Percentiles rank a stretch among this genome's conserved stretches.
These are phyloP conservation scores for Sapajus apella DNA, from an alignment of 2,113 vertebrate genomes.

Conservation along the genomic window DNA sequence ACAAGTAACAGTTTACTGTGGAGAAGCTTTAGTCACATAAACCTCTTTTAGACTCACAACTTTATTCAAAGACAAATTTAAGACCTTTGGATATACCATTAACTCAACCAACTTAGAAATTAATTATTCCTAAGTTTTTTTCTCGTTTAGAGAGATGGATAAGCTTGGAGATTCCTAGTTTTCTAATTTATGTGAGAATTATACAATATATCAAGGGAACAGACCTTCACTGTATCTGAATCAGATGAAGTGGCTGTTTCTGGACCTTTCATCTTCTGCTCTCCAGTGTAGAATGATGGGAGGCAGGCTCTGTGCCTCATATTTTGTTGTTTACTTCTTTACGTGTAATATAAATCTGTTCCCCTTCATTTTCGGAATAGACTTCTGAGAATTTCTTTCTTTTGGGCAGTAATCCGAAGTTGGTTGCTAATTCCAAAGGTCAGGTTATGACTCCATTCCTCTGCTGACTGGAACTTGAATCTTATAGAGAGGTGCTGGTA, in stretches of 20 bases:
- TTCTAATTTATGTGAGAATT: neutral
- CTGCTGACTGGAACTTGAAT: no score
- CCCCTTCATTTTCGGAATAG: neutral
- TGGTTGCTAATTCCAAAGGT: neutral
- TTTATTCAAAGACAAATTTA: conserved; percentile 4
- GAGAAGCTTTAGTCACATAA: neutral
- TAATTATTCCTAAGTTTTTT: neutral
- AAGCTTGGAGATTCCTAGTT: conserved; percentile 30
- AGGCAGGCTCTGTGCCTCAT: neutral
- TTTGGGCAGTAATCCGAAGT: neutral
- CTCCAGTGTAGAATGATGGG: neutral
- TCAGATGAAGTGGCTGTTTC: neutral
- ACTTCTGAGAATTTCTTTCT: neutral
- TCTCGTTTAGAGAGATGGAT: neutral
- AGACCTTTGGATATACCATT: neutral
- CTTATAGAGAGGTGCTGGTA: no score
- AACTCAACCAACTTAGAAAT: conserved; percentile 9
- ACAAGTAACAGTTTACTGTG: conserved; percentile 8
- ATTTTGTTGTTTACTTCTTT: neutral
- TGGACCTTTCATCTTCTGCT: neutral
- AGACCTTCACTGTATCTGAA: neutral
- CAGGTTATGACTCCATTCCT: no score
- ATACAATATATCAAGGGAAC: neutral
- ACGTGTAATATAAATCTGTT: neutral
- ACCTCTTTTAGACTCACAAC: neutral